Conservation (phyloP, 2,888 invertebrate species). For the Rhagium mordax region DNA sequence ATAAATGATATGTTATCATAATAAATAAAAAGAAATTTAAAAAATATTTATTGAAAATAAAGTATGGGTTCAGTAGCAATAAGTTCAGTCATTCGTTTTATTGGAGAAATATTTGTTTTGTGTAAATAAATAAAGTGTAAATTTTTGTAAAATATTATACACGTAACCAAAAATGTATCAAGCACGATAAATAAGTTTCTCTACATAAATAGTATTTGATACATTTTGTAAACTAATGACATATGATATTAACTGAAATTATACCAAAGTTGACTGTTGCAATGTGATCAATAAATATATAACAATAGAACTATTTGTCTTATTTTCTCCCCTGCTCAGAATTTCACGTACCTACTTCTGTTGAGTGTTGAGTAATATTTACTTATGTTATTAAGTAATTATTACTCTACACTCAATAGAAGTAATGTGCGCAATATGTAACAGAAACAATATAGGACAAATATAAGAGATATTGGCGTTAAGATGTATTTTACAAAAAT, state of each 20-base stretch:
- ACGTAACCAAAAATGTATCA: constrained; percentile 18
- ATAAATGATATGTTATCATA: background rate
- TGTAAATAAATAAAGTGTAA: constrained; percentile 31
- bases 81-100: background rate
- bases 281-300: constrained; percentile 35
- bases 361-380: no score
- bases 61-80: constrained; percentile 9
- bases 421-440: no score
- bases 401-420: no score
- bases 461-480: no score
- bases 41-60: background rate
- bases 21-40: background rate
- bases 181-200: constrained; percentile 18
- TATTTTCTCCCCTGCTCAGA: no score
- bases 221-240: constrained; percentile 24
- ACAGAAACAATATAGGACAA: no score
- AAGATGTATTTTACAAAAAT: no score
- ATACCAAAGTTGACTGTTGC: constrained; percentile 39
- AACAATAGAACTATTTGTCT: background rate
- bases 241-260: constrained; percentile 32
- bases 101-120: background rate
- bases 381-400: no score
- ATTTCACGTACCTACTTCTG: no score
- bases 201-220: constrained; percentile 28
- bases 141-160: constrained; percentile 31